Evolutionary conservation across 2,113 vertebrate species (phyloP).

Genomic region (Otocyon megalotis): DNA sequence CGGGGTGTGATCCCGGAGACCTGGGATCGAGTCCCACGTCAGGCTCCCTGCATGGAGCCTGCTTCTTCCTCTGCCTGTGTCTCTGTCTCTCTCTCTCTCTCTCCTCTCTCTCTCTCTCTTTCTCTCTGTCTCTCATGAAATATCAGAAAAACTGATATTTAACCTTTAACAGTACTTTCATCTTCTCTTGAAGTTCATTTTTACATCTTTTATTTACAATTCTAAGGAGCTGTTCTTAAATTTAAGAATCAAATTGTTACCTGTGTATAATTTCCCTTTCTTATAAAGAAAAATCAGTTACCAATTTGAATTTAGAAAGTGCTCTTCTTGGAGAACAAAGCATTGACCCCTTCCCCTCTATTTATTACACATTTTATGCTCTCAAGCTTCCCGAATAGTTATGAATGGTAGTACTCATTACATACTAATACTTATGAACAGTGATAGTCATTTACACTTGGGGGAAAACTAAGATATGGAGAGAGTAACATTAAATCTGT

Average conservation of each 20-base stretch:
- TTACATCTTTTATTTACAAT: not conserved
- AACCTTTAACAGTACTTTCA: not conserved
- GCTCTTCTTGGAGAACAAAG: not conserved
- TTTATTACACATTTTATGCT: not conserved
- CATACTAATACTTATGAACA: not conserved
- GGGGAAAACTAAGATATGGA: not conserved
- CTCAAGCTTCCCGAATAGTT: not conserved
- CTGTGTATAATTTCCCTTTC: not conserved
- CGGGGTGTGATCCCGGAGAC: no score
- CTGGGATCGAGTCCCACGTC: no score
- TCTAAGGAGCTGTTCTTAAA: conserved; percentile 36
- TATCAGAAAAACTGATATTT: not conserved
- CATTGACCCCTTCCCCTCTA: not conserved
- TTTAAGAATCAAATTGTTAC: conserved; percentile 10
- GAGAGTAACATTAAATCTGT: not conserved
- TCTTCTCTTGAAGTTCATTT: conserved; percentile 7
- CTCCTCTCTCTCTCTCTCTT: no score
- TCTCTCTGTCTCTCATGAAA: no score
- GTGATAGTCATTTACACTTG: not conserved
- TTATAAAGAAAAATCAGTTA: not conserved
- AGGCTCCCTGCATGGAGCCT: no score
- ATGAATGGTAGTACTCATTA: not conserved
- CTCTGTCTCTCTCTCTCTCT: no score
- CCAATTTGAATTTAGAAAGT: conserved; percentile 1
- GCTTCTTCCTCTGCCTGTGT: no score